Evolutionary conservation across 30 jellyfish, hydroid and myxozoan genomes (phyloP), one percentile per base, ranked within the genome.

Genomic region (Nemopilema nomurai): DNA sequence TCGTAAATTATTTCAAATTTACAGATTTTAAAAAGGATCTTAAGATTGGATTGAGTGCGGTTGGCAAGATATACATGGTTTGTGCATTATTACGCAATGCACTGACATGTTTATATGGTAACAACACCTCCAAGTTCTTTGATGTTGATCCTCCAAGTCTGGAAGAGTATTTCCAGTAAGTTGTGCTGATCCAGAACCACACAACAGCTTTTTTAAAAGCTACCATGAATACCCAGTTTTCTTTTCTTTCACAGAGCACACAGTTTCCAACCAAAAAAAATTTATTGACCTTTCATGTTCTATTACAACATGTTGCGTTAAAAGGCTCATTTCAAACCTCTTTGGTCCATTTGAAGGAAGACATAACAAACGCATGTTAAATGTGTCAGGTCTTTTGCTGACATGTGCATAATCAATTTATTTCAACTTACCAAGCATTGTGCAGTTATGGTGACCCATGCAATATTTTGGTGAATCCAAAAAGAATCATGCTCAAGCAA

Each of bases 1-100:
- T 82, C 3, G 91, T 82, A 77, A 71, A 51, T 57, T 82, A 82
- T 25, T 67, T 79, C 19, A 79, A 79, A 66, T 62, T 66, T n/a
- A 28, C 72, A 25, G 78, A 77, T 1, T 77, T n/a, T 77, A 31
- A 77, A 77, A 27, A 77, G 22, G 49, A 75, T 26, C 69, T 49
- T 18, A 41, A 75, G 33, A 75, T 75, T 75, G 85, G 85, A 0
- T 53, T 75, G 23, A 19, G 74, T 49, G 74, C 85, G 17, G 85
- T 75, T 75, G 85, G 74, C 74, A 75, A 71, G 65, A 71, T 29
- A 21, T 67, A 25, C 20, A 18, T 67, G 20, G 77, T 67, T 1
- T 67, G 33, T 24, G 41, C 77, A 21, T 25, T 67, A 6, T 49
- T 67, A 16, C 31, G 32, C 28, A 67, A 67, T 23, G 77, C 49